phyloP scores from a whole-genome alignment of 2,888 invertebrate species.

The Caenorhabditis angaria region DNA sequence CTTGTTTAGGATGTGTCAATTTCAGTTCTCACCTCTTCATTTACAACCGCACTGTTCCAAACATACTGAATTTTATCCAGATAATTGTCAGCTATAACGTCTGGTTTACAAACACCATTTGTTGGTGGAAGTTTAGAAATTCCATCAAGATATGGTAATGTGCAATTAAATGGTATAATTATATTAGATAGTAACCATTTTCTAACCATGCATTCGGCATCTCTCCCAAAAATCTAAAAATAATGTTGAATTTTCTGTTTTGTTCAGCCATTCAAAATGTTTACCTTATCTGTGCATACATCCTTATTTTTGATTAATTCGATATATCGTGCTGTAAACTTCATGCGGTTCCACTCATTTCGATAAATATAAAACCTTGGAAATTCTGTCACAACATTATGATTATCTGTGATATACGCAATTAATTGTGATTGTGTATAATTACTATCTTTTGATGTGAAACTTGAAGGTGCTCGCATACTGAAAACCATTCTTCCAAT shows the following conservation, averaged over 20 bases:
- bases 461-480: constrained; percentile 60
- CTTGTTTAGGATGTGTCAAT: no score
- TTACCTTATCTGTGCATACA: constrained; percentile 49
- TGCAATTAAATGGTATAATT: constrained; percentile 66
- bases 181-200: constrained; percentile 67
- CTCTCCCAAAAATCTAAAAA: constrained; percentile 54
- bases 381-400: constrained; percentile 65
- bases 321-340: constrained; percentile 52
- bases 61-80: constrained; percentile 66
- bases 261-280: neutral
- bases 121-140: constrained; percentile 47
- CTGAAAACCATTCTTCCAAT: constrained; percentile 64
- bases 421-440: constrained; percentile 66
- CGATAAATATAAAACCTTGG: constrained; percentile 68
- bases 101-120: constrained; percentile 53
- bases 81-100: constrained; percentile 60
- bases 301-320: constrained; percentile 54
- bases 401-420: constrained; percentile 68
- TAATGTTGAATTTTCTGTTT: neutral
- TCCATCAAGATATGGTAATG: constrained; percentile 55
- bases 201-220: constrained; percentile 65
- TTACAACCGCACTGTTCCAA: constrained; percentile 60
- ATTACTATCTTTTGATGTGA: constrained; percentile 57
- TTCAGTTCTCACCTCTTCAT: constrained; percentile 53
- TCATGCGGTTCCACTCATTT: constrained; percentile 66